These are phyloP conservation scores for Monomorium pharaonis DNA, from an alignment of 1,140 invertebrate species.

Conservation along the genomic window DNA sequence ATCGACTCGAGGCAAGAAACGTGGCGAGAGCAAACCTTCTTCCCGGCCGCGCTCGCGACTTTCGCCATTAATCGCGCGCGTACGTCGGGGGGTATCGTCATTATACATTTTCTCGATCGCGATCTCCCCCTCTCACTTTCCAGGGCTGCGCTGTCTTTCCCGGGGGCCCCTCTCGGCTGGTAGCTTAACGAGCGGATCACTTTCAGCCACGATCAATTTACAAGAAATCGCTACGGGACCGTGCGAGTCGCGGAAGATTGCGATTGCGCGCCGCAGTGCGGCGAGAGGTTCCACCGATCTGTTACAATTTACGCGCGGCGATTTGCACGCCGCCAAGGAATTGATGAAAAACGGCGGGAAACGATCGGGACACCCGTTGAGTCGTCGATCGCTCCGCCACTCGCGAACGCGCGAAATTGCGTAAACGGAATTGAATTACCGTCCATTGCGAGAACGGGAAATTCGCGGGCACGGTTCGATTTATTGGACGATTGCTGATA, in stretches of 20 bases:
- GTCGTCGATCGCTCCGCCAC: constrained; percentile 44
- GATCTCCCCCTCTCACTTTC: constrained; percentile 64
- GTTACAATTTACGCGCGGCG: constrained; percentile 32
- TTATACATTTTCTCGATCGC: constrained; percentile 73
- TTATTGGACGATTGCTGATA: constrained; percentile 63
- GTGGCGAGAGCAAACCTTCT: constrained; percentile 48
- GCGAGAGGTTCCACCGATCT: constrained; percentile 16
- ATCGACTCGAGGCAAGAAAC: constrained; percentile 27
- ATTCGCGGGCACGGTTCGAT: constrained; percentile 66
- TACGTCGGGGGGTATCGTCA: constrained; percentile 61
- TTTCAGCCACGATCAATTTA: constrained; percentile 70
- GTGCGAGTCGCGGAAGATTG: constrained; percentile 48
- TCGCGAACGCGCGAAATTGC: constrained; percentile 69
- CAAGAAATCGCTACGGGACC: constrained; percentile 48
- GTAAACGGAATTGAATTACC: constrained; percentile 75
- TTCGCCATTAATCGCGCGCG: constrained; percentile 67
- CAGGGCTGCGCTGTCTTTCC: constrained; percentile 59
- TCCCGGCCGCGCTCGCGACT: constrained; percentile 28
- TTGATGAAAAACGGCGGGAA: background rate
- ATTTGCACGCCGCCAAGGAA: background rate
- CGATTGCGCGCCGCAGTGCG: background rate
- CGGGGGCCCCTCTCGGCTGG: background rate
- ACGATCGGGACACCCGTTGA: constrained; percentile 65
- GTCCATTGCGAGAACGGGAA: constrained; percentile 39
- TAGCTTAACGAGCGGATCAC: constrained; percentile 73